Evolutionary conservation across 1,140 invertebrate genomes (phyloP), one percentile per base, ranked within the genome.

Genomic region (Diorhabda elongata): DNA sequence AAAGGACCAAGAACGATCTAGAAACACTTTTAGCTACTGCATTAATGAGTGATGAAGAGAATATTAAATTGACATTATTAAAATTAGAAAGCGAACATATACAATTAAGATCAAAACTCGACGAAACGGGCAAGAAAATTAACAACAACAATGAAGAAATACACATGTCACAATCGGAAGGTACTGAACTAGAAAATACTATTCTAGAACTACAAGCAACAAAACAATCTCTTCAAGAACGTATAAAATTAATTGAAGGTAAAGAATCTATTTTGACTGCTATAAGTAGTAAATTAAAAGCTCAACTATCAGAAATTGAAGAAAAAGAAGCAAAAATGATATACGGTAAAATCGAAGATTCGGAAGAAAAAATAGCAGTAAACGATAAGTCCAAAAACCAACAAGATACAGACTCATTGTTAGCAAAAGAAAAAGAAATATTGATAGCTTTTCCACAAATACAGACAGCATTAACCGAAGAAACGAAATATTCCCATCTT

Each of bases 41-140:
- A 42, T 61, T 67, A 42, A 43, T 6, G 11, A 56, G 44, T 2
- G 26, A 68, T 11, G 47, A 56, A 44, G 5, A 5, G n/a, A 57
- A 61, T 2, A 45, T 67, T 4, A 47, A 58, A 4, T 5, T 5
- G 11, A 41, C 42, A 5, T 42, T 68, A 2, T 7, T 41, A 5
- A 62, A 57, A 9, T 44, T 68, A 41, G 67, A 68, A 61, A 45
- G 6, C 42, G 67, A 68, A 44, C 45, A 68, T 11, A 8, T 56
- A n/a, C 45, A 63, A 42, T 45, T 68, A 5, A 62, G 52, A 42
- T 3, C 3, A 4, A 61, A 62, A 56, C 61, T 68, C 4, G 56
- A 58, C 11, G 45, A 47, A 8, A 47, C 60, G 6, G 41, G 52
- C 2, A 58, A 4, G 9, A 58, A 68, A 63, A 68, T 63, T 3